phyloP scores from a whole-genome alignment of 2,113 vertebrate species.

The Mesitornis unicolor region DNA sequence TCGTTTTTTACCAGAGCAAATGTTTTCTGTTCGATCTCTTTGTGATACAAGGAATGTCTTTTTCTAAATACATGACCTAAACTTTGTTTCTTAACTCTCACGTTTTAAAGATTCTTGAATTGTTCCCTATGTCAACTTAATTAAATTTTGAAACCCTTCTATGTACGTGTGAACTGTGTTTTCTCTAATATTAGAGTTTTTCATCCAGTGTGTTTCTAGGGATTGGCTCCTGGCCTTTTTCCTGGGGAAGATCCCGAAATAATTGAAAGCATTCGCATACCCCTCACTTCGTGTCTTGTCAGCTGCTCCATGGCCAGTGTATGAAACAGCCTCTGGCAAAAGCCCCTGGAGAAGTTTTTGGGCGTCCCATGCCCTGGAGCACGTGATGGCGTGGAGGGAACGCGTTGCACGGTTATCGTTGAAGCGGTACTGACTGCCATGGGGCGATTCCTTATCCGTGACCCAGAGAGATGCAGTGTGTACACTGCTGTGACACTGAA shows the following conservation, averaged over 20 bases:
- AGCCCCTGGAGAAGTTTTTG: not conserved
- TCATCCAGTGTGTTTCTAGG: not conserved
- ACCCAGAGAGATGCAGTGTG: too few species aligned
- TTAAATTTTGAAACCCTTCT: not conserved
- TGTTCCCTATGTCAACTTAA: not conserved
- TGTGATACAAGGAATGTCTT: not conserved
- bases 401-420: fast-evolving
- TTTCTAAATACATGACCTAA: not conserved
- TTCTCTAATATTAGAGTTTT: not conserved
- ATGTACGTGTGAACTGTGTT: not conserved
- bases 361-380: not conserved
- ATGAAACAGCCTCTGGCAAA: not conserved
- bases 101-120: not conserved
- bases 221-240: not conserved
- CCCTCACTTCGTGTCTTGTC: not conserved
- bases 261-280: too few species aligned
- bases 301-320: not conserved
- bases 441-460: too few species aligned
- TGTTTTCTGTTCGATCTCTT: not conserved
- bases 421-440: not conserved
- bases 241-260: not conserved
- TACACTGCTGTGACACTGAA: not conserved
- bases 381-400: not conserved
- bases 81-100: not conserved
- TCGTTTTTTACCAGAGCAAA: not conserved